Base-by-base conservation (phyloP, 2,888 invertebrate species). In the Melieria picta region DNA sequence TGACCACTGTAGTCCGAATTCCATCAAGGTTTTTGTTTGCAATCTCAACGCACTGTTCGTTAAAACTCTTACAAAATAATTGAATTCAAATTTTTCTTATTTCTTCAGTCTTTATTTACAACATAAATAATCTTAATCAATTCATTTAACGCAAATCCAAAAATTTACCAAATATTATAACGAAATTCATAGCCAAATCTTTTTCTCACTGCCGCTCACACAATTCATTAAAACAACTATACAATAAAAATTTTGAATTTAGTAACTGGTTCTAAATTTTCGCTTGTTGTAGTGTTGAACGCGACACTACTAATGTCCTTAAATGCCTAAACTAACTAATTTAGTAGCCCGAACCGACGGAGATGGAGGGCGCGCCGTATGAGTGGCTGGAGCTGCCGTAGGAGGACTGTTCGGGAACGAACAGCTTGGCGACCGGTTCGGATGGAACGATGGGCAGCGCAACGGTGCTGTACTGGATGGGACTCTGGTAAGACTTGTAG, bases 381-480 rank as follows among this genome's bases (percentile, higher is more conserved):
- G 62, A 63, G 30, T 55, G 11, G 47, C 42, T 13, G 64, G 47
- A 60, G 52, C 62, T 46, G 42, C 58, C 57, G 47, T 43, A 47
- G 16, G 50, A 48, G 45, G 58, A 13, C 47, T 57, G 66, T 7
- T 79, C 76, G 30, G 83, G 82, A 43, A 80, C 67, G 48, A 48
- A 83, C 7, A 83, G 76, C 77, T 80, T 84, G 77, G 83, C 83
- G 50, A 83, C 80, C n/a, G 84, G 80, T 16, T 74, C 76, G 9
- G 79, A 77, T 45, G 78, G 75, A 43, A 78, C 77, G 61, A 84
- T 62, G 71, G 83, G 83, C 76, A 83, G 77, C 7, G 80, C 65
- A 43, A 83, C 79, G 75, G 78, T 79, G 74, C 80, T 82, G 77
- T 82, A 82, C 74, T 74, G 74, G 16, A 79, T 76, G 5, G 82